Evolutionary conservation across 2,797 vertebrate species (phyloP).

Genomic region (Poliocrania exsul): DNA sequence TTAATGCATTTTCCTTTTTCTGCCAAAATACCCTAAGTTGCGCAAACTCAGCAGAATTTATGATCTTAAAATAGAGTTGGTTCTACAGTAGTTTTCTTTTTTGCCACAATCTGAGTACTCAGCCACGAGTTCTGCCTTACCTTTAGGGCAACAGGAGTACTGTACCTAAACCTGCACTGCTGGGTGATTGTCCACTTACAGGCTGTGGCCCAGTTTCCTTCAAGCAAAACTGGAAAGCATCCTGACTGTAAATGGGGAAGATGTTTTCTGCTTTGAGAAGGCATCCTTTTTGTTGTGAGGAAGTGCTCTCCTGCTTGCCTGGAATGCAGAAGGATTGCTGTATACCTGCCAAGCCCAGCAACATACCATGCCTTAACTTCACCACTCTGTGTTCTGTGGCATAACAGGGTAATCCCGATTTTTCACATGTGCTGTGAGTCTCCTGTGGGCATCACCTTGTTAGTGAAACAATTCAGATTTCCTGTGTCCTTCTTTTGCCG

Average conservation of each 20-base stretch:
- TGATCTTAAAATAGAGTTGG: neutral
- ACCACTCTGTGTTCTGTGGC: neutral
- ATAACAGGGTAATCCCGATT: neutral
- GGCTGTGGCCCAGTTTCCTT: neutral
- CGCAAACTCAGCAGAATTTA: neutral
- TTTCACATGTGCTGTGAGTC: neutral
- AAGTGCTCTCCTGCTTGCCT: neutral
- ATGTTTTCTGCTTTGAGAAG: neutral
- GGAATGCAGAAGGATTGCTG: neutral
- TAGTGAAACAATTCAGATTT: neutral
- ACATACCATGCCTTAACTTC: neutral
- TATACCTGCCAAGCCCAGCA: neutral
- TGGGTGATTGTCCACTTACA: neutral
- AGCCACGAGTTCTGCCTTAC: neutral
- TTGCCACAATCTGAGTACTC: rapidly evolving
- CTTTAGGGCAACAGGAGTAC: neutral
- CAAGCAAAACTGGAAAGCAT: neutral
- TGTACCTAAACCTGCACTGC: neutral
- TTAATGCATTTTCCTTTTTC: neutral
- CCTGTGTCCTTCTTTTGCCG: neutral
- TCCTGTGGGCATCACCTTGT: neutral
- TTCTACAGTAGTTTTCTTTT: neutral
- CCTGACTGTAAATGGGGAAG: neutral
- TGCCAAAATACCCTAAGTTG: neutral
- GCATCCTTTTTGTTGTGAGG: neutral